Conservation (phyloP, 2,113 vertebrate genomes). For the Neolamprologus devosi region DNA sequence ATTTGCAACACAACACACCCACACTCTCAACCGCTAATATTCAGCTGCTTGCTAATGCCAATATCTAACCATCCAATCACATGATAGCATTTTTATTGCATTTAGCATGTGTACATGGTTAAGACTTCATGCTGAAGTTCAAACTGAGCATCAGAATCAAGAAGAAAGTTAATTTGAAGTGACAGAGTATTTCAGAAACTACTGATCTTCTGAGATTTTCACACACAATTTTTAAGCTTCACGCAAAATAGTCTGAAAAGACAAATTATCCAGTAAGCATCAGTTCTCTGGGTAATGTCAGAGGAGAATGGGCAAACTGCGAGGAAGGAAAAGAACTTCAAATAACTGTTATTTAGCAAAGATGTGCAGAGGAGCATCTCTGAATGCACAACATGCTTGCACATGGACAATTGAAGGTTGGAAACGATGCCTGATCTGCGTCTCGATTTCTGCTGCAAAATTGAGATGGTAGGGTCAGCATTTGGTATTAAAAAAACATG, state of each 20-base stretch:
- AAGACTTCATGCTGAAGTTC: not conserved
- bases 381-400: not conserved
- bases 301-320: not conserved
- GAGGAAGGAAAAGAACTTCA: not conserved
- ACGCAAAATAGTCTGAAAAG: not conserved
- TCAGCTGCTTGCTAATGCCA: not conserved
- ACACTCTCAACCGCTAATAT: not conserved
- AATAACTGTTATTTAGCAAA: not conserved
- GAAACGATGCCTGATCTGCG: not conserved
- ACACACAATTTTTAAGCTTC: not conserved
- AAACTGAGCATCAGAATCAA: not conserved
- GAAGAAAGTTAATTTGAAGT: not conserved
- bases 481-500: not conserved
- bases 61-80: not conserved
- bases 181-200: not conserved
- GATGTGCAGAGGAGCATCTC: not conserved
- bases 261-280: not conserved
- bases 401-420: not conserved
- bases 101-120: not conserved
- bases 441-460: not conserved
- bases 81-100: not conserved
- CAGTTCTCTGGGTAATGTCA: not conserved
- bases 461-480: not conserved
- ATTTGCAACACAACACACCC: not conserved
- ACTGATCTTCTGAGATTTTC: not conserved